Percentiles rank a stretch among this genome's conserved stretches.
Evolutionary conservation across 1,140 invertebrate genomes (phyloP).

Genomic region (Euura lappo): DNA sequence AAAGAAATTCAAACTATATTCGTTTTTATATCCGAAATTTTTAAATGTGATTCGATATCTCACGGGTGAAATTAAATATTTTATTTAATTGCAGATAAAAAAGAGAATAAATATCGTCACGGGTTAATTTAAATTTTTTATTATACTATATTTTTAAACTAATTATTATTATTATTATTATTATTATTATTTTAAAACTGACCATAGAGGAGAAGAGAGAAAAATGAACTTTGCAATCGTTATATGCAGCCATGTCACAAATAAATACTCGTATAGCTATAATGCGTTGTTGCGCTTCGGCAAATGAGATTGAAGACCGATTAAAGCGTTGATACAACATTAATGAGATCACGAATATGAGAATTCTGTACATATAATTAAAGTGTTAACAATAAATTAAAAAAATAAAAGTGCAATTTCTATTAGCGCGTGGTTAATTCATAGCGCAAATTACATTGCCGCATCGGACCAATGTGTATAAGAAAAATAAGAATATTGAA

Average conservation of each 20-base stretch:
- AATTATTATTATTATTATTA: no score
- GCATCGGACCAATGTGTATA: conserved; percentile 43
- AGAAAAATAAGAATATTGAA: conserved; percentile 1
- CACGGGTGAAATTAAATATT: no score
- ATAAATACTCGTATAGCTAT: neutral
- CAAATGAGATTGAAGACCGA: conserved; percentile 7
- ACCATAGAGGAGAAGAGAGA: no score
- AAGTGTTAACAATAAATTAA: conserved; percentile 31
- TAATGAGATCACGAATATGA: no score
- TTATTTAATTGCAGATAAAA: no score
- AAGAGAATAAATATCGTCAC: no score
- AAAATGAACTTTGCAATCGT: neutral
- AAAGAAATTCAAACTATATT: no score
- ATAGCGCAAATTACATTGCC: conserved; percentile 36
- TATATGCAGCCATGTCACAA: neutral
- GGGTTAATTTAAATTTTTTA: no score
- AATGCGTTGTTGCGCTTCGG: conserved; percentile 4
- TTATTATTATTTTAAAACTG: no score
- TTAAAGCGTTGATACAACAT: conserved; percentile 5
- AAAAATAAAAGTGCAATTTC: conserved; percentile 42
- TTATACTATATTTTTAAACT: neutral
- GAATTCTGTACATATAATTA: conserved; percentile 29
- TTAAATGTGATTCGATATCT: no score
- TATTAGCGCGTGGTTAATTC: conserved; percentile 31
- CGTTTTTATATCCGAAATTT: no score